Conservation (phyloP, 2,797 vertebrate species). For the Rousettus madagascariensis region DNA sequence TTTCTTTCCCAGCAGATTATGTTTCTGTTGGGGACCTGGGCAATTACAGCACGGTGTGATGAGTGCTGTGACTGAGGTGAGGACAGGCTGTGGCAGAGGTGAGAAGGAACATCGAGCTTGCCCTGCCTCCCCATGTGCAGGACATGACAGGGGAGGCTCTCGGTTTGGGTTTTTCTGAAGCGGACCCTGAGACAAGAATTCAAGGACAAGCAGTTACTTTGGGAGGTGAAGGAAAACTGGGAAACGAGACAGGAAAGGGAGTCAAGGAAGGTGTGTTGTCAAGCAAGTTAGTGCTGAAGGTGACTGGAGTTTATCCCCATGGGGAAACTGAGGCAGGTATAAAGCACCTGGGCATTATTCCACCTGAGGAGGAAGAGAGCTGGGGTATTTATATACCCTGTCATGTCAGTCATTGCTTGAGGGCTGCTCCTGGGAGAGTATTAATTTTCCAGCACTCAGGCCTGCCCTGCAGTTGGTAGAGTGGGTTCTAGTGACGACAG, state of each 20-base stretch:
- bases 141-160: not conserved
- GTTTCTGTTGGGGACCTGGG: not conserved
- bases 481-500: not conserved
- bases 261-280: not conserved
- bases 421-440: not conserved
- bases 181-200: not conserved
- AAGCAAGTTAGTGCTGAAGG: not conserved
- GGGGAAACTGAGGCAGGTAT: not conserved
- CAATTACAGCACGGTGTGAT: not conserved
- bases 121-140: not conserved
- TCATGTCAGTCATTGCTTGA: not conserved
- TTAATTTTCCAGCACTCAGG: not conserved
- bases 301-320: not conserved
- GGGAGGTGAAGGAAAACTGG: not conserved
- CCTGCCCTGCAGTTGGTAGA: not conserved
- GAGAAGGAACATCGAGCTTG: not conserved
- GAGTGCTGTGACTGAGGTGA: not conserved
- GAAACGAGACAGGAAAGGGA: not conserved
- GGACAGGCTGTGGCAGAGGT: not conserved
- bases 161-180: not conserved
- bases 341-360: not conserved
- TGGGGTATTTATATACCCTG: too few species aligned
- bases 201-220: not conserved
- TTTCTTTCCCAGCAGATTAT: slow-evolving; percentile 26
- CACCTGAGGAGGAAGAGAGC: not conserved